A percentile compares a stretch with the other conserved stretches of the same genome.
Evolutionary conservation across 2,888 invertebrate genomes (phyloP).

Genomic region (Trissonchulus latispiculum): DNA sequence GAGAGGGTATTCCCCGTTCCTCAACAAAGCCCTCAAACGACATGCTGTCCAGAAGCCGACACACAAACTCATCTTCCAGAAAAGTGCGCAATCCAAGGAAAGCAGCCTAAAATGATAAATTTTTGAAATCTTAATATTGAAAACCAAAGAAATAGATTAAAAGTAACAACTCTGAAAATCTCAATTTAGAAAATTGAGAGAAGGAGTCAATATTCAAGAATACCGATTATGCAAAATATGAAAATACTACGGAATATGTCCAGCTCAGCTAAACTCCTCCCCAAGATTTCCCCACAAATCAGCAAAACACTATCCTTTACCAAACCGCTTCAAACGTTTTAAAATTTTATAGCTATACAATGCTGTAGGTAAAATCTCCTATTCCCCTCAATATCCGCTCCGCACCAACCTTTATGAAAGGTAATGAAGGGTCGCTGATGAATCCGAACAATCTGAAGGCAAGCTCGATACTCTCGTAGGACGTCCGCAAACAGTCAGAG

Average conservation of each 20-base stretch:
- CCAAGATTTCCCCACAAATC: no score
- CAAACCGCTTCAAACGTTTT: no score
- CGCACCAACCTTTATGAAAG: conserved; percentile 92
- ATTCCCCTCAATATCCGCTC: no score
- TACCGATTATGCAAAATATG: no score
- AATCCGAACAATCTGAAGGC: conserved; percentile 83
- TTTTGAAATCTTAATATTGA: conserved; percentile 23
- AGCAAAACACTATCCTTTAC: no score
- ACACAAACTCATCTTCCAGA: conserved; percentile 80
- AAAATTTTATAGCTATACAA: no score
- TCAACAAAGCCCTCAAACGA: conserved; percentile 84
- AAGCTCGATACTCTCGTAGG: conserved; percentile 71
- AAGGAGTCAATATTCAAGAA: no score
- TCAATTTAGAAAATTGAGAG: neutral
- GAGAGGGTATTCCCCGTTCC: conserved; percentile 88
- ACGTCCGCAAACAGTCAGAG: conserved; percentile 84
- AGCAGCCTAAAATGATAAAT: conserved; percentile 56
- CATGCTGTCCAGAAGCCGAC: conserved; percentile 84
- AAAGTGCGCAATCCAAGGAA: conserved; percentile 80
- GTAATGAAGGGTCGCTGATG: conserved; percentile 89
- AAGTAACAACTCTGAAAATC: neutral
- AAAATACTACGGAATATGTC: no score
- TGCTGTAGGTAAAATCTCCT: no score
- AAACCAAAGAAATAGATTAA: neutral
- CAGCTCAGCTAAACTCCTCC: no score